Evolutionary conservation across 2,797 vertebrate genomes (phyloP).

Genomic region (Ctenopoma kingsleyae): DNA sequence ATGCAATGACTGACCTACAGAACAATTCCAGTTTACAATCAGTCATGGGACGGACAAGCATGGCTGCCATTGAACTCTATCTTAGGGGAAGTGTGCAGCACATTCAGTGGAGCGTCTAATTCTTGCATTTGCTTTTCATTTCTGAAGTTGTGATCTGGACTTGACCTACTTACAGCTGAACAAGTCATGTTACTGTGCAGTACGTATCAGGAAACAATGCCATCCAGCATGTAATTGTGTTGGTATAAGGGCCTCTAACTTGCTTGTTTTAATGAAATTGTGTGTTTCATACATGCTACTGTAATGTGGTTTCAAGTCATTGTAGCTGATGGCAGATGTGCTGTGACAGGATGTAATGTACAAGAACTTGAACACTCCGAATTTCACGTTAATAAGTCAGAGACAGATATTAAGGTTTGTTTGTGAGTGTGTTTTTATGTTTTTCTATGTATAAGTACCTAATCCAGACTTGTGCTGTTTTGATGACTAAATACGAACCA

Average conservation of each 20-base stretch:
- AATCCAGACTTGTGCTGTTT: conserved; percentile 30
- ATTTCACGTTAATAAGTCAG: conserved; percentile 10
- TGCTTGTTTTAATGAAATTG: conserved; percentile 49
- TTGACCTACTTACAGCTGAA: conserved; percentile 40
- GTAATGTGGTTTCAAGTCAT: conserved; percentile 35
- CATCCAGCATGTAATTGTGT: conserved; percentile 30
- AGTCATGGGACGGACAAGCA: conserved; percentile 3
- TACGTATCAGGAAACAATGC: conserved; percentile 34
- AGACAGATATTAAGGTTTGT: conserved; percentile 26
- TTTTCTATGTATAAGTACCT: conserved; percentile 10
- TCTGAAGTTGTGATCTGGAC: conserved; percentile 19
- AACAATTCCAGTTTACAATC: background rate
- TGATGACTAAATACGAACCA: conserved; percentile 72
- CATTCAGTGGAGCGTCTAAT: conserved; percentile 8
- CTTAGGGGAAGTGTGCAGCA: conserved; percentile 8
- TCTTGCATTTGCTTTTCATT: conserved; percentile 6
- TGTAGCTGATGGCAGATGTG: conserved; percentile 66
- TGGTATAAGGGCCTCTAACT: background rate
- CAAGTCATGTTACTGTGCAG: fast-evolving
- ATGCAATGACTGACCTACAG: conserved; percentile 7
- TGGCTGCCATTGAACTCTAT: conserved; percentile 23
- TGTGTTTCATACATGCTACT: conserved; percentile 32
- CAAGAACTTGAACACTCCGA: conserved; percentile 22
- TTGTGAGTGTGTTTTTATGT: background rate
- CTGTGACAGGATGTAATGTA: conserved; percentile 43